Conservation (phyloP, 2,888 invertebrate species). For the Biston stratarius region DNA sequence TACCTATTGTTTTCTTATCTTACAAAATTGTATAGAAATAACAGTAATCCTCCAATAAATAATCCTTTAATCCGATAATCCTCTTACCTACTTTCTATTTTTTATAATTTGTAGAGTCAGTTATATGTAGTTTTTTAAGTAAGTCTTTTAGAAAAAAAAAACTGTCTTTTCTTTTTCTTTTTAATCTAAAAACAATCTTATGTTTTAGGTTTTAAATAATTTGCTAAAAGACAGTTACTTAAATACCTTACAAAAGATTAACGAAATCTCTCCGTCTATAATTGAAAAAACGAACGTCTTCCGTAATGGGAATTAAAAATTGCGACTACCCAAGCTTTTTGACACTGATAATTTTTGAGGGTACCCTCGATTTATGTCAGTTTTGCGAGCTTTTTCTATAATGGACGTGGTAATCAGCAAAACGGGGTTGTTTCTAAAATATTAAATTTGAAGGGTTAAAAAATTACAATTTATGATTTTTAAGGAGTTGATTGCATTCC, state of each 20-base stretch:
- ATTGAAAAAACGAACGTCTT: constrained; percentile 37
- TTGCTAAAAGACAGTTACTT: background rate
- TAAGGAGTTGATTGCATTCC: background rate
- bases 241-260: background rate
- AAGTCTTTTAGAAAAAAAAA: too few species aligned
- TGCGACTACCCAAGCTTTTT: constrained; percentile 55
- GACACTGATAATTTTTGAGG: constrained; percentile 64
- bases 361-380: constrained; percentile 47
- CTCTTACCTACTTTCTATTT: too few species aligned
- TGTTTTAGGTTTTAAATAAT: too few species aligned
- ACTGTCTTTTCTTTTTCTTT: too few species aligned
- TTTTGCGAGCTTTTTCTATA: constrained; percentile 57
- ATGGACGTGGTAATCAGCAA: constrained; percentile 62
- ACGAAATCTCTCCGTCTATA: constrained; percentile 14
- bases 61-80: too few species aligned
- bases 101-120: too few species aligned
- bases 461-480: constrained; percentile 14
- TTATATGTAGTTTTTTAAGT: too few species aligned
- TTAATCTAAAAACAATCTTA: too few species aligned
- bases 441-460: constrained; percentile 39
- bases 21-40: too few species aligned
- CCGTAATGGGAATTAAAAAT: constrained; percentile 77
- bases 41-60: too few species aligned
- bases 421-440: constrained; percentile 49
- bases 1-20: too few species aligned